Evolutionary conservation across 1,140 invertebrate species (phyloP), one percentile per base, ranked within the genome.

Genomic region (Acromyrmex charruanus): DNA sequence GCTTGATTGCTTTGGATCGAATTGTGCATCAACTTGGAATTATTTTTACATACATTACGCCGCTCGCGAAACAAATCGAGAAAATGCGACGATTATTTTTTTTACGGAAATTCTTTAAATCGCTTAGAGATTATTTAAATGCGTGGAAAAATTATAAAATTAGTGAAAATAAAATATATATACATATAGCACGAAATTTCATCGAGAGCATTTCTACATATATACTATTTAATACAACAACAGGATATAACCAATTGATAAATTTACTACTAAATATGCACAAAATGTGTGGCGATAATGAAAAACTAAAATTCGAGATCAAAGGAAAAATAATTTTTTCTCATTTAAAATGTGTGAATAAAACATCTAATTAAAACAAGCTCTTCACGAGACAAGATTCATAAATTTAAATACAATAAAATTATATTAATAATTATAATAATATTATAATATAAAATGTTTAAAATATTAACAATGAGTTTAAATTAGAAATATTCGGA

Each of bases 21-120:
- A 74, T 75, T 75, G 80, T 63, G 39, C 80, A 84, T 21, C 31
- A 39, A 75, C 55, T 84, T 84, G 80, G 53, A 84, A 84, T 82
- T 82, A 74, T 75, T 84, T 84, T 84, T 84, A 84, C 80, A 84
- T 84, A 84, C 9, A 63, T 84, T 84, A 84, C 25, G 55, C 6
- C 18, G 55, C 58, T 49, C 35, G 14, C 69, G 39, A 84, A 84
- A 84, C 69, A 82, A 51, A 82, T 3, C 35, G 53, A 69, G 31
- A 44, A 18, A 21, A 31, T 16, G 25, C 25, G 5, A 3, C 0
- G 12, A 9, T 68, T 28, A 31, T 39, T 61, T 61, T 74, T 82
- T 74, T 16, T 51, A 75, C 7, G 28, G 4, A 9, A 1, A 28
- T 75, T 84, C 14, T 49, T 84, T 63, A 75, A 82, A 61, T 7